Percentiles rank a stretch among this genome's conserved stretches.
Conservation (phyloP, 30 jellyfish, hydroid and myxozoan genomes). For the Aurelia sp. region DNA sequence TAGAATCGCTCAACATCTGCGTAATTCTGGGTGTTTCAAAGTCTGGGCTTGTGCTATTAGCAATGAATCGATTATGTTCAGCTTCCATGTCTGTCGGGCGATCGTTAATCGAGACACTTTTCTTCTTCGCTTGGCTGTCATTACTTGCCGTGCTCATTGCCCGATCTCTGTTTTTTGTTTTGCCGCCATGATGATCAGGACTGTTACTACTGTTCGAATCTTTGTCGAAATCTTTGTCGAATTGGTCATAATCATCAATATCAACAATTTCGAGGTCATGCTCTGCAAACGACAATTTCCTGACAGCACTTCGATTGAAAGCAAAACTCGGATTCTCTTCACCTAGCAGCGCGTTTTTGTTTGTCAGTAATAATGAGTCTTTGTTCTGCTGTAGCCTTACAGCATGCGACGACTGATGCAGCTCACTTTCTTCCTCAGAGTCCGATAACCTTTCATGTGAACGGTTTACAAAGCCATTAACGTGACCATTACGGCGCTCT, state of each 20-base stretch:
- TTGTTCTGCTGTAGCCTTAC: constrained; percentile 53
- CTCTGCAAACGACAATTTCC: constrained; percentile 30
- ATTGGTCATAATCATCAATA: constrained; percentile 39
- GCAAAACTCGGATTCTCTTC: constrained; percentile 12
- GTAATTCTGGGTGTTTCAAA: background rate
- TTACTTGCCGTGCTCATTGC: constrained; percentile 29
- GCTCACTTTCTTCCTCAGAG: constrained; percentile 57
- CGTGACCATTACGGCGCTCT: constrained; percentile 16
- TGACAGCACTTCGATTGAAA: background rate
- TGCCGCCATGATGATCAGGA: too few relatives aligned
- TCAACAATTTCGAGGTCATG: constrained; percentile 64
- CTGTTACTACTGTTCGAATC: too few relatives aligned
- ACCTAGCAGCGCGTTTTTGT: constrained; percentile 43
- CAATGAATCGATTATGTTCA: constrained; percentile 5
- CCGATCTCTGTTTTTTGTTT: background rate
- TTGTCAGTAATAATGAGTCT: constrained; percentile 43
- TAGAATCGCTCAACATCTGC: background rate
- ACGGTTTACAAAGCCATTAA: constrained; percentile 40
- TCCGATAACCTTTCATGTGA: constrained; percentile 24
- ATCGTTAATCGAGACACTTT: constrained; percentile 36
- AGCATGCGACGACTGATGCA: constrained; percentile 65
- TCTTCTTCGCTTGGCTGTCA: constrained; percentile 28
- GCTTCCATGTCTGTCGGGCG: constrained; percentile 55
- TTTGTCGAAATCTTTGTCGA: background rate
- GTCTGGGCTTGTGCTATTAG: background rate